Evolutionary conservation across 2,888 invertebrate genomes (phyloP), one percentile per base, ranked within the genome.

Genomic region (Sinopyrophorus schimmeli): DNA sequence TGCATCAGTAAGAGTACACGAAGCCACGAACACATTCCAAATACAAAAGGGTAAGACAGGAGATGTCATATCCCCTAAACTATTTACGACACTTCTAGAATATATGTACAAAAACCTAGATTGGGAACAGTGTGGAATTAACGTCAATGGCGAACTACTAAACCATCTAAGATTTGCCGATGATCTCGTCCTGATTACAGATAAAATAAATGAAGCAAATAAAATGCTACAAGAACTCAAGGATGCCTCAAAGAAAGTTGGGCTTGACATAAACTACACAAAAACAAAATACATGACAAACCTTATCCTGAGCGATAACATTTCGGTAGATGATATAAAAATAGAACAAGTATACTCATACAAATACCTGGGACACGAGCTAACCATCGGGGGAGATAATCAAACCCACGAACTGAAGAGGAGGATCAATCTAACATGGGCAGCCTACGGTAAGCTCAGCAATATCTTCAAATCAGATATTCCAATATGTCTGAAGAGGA

Each of bases 381-480:
- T n/a, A n/a, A n/a, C n/a, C n/a, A n/a, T n/a, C n/a, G n/a, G n/a
- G n/a, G n/a, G n/a, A n/a, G n/a, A n/a, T n/a, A n/a, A n/a, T n/a
- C n/a, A n/a, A n/a, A n/a, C n/a, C n/a, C n/a, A n/a, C n/a, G n/a
- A n/a, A n/a, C n/a, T n/a, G n/a, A n/a, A n/a, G n/a, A n/a, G n/a
- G n/a, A n/a, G n/a, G n/a, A n/a, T n/a, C n/a, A n/a, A n/a, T n/a
- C n/a, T n/a, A n/a, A n/a, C n/a, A n/a, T n/a, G n/a, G n/a, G 26
- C 9, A 26, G 26, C 26, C 4, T 26, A 26, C 10, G 26, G 9
- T 9, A 26, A 26, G n/a, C 26, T 26, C 10, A 26, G 26, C 6
- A 26, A 26, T 7, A 26, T 26, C 26, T 26, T 26, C 10, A 26
- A 26, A n/a, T 26, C 26, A 26, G 26, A n/a, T 26, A n/a, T 26